phyloP scores from a whole-genome alignment of 1,140 invertebrate genomes.

The Platorchestia sp. region DNA sequence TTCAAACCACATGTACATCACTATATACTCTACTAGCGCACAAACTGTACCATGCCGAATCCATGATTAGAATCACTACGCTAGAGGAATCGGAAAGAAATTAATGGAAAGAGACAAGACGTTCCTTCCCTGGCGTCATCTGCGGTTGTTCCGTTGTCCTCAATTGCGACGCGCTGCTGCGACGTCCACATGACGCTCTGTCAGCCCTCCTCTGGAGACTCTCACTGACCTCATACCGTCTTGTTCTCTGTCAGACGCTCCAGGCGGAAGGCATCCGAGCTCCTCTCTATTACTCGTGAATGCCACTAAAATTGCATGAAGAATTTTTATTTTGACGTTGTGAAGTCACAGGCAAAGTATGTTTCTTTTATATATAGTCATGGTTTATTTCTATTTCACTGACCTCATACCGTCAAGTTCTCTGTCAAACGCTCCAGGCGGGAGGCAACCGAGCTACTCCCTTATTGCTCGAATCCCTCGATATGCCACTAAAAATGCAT shows the following conservation, averaged over 20 bases:
- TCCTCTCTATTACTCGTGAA: not conserved
- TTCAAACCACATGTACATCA: too few relatives aligned
- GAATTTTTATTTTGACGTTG: too few relatives aligned
- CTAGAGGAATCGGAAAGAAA: too few relatives aligned
- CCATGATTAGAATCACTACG: too few relatives aligned
- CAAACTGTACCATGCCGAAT: too few relatives aligned
- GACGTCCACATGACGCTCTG: not conserved
- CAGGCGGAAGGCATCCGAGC: not conserved
- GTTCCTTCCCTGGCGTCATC: not conserved
- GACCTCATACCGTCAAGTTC: not conserved
- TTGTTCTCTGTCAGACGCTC: not conserved
- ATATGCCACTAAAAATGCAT: not conserved
- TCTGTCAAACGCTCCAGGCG: not conserved
- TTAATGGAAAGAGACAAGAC: not conserved
- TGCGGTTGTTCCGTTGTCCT: not conserved
- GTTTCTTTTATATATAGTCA: too few relatives aligned
- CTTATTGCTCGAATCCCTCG: not conserved
- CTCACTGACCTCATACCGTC: not conserved
- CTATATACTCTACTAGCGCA: too few relatives aligned
- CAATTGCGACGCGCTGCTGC: not conserved
- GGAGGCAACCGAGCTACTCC: not conserved
- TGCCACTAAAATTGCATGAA: too few relatives aligned
- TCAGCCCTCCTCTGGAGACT: not conserved
- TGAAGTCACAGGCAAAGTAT: too few relatives aligned
- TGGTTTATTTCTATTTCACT: too few relatives aligned